Conservation (phyloP, 2,888 invertebrate genomes). For the Leptothorax acervorum region DNA sequence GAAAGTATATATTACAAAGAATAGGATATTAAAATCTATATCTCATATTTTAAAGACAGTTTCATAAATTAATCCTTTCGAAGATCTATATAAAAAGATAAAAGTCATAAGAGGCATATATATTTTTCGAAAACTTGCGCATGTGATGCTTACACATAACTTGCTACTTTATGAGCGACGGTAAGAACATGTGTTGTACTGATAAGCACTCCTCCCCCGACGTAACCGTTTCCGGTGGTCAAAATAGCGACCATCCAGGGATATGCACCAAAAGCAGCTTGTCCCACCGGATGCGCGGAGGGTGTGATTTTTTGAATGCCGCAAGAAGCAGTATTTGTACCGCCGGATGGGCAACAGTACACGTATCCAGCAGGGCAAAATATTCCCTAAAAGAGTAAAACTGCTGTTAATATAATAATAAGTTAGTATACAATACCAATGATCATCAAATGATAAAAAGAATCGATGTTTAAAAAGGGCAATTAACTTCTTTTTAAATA, state of each 20-base stretch:
- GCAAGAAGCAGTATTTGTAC: slow-evolving; percentile 68
- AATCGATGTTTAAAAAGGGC: neutral
- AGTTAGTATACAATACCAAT: neutral
- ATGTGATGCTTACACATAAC: slow-evolving; percentile 77
- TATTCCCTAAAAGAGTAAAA: slow-evolving; percentile 58
- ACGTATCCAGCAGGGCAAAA: slow-evolving; percentile 70
- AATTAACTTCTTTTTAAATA: neutral
- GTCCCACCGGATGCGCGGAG: slow-evolving; percentile 71
- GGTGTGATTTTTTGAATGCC: slow-evolving; percentile 77
- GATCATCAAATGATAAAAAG: neutral
- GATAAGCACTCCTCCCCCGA: slow-evolving; percentile 83
- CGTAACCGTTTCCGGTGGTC: slow-evolving; percentile 66
- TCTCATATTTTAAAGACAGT: neutral
- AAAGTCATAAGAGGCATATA: neutral
- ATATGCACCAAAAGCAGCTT: slow-evolving; percentile 80
- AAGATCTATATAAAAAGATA: neutral
- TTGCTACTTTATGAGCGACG: slow-evolving; percentile 86
- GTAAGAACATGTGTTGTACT: slow-evolving; percentile 85
- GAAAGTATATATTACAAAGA: neutral
- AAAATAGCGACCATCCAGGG: slow-evolving; percentile 82
- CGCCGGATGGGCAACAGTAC: slow-evolving; percentile 70
- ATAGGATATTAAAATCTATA: neutral
- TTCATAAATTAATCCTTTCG: neutral
- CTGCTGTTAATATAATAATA: neutral
- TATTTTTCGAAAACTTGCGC: neutral